A percentile compares a stretch with the other conserved stretches of the same genome.
phyloP scores from a whole-genome alignment of 2,888 invertebrate species.

The Sinohyriopsis cumingii region DNA sequence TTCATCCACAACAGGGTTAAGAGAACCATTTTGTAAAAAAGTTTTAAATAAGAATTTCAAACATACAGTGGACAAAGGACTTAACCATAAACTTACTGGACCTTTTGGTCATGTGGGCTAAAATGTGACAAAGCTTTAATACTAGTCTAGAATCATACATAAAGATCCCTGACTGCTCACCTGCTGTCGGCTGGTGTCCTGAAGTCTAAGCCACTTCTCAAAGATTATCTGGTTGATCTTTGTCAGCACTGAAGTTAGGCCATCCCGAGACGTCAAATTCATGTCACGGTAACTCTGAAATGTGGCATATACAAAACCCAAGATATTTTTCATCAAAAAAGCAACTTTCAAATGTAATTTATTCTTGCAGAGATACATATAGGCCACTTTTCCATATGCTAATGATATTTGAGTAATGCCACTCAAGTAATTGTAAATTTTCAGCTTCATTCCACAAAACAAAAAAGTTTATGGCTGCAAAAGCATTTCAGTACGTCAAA shows the following conservation, averaged over 20 bases:
- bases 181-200: constrained; percentile 82
- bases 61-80: neutral
- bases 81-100: too few species aligned
- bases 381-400: too few species aligned
- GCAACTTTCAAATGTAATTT: too few species aligned
- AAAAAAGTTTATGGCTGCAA: too few species aligned
- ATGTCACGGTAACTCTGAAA: constrained; percentile 89
- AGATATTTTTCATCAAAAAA: neutral
- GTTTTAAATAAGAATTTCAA: too few species aligned
- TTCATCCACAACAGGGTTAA: too few species aligned
- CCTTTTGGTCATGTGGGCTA: neutral
- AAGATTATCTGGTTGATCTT: constrained; percentile 88
- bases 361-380: too few species aligned
- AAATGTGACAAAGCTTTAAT: neutral
- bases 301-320: constrained; percentile 2
- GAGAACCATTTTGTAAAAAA: too few species aligned
- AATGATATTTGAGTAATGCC: too few species aligned
- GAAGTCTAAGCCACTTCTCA: constrained; percentile 90
- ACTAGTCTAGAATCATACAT: neutral
- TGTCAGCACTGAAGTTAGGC: constrained; percentile 85
- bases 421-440: too few species aligned
- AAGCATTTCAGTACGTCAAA: too few species aligned
- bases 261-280: constrained; percentile 91
- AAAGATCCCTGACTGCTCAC: constrained; percentile 39
- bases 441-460: too few species aligned